Percentiles rank a stretch among this genome's conserved stretches.
phyloP scores from a whole-genome alignment of 2,113 vertebrate species.

The Gobio gobio region DNA sequence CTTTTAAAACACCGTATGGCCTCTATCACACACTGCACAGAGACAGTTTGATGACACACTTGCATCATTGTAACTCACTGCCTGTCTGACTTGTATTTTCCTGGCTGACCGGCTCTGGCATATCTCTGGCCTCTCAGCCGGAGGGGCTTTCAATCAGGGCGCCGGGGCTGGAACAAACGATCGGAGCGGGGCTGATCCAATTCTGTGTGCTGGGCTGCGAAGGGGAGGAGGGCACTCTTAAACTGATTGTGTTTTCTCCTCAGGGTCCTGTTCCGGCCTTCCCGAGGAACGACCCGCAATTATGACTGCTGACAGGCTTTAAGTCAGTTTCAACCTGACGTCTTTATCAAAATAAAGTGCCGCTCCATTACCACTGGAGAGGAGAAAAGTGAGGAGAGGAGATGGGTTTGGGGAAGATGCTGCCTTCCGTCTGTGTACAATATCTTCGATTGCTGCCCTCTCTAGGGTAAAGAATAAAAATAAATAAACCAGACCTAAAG shows the following conservation, averaged over 20 bases:
- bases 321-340: conserved; percentile 56
- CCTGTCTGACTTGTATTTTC: conserved; percentile 36
- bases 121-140: conserved; percentile 33
- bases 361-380: conserved; percentile 41
- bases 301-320: conserved; percentile 54
- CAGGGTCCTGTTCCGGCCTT: conserved; percentile 58
- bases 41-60: conserved; percentile 32
- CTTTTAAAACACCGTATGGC: conserved; percentile 21
- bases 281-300: conserved; percentile 46
- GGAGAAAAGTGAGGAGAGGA: conserved; percentile 22
- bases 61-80: conserved; percentile 38
- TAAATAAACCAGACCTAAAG: conserved; percentile 19
- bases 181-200: conserved; percentile 47
- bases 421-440: conserved; percentile 30
- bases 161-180: conserved; percentile 33
- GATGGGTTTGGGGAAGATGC: conserved; percentile 42
- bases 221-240: conserved; percentile 48
- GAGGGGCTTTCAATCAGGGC: conserved; percentile 44
- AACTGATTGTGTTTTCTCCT: conserved; percentile 60
- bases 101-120: conserved; percentile 32
- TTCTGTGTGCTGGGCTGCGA: conserved; percentile 24
- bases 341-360: conserved; percentile 61
- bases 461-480: conserved; percentile 5
- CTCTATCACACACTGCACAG: conserved; percentile 5
- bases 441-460: conserved; percentile 26